phyloP scores from a whole-genome alignment of 2,888 invertebrate species.

The Disparrhopalites patrizii region DNA sequence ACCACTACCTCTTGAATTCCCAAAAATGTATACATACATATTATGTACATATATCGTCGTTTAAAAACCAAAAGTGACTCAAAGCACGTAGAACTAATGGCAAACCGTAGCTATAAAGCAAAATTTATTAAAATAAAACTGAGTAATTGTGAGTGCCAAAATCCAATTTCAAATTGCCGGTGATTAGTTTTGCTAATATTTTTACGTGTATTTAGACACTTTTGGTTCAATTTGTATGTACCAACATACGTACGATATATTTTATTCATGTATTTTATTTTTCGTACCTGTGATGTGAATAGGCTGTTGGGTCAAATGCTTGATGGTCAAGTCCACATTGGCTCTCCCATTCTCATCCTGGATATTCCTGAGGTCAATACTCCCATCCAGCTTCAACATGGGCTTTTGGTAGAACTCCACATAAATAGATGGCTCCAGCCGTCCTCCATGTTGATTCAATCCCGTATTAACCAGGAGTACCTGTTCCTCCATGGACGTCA shows the following conservation, averaged over 20 bases:
- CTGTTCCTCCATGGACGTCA: conserved; percentile 37
- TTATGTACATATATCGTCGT: too few relatives aligned
- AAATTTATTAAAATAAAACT: neutral
- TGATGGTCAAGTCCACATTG: conserved; percentile 49
- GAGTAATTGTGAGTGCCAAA: neutral
- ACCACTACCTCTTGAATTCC: too few relatives aligned
- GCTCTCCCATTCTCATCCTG: conserved; percentile 49
- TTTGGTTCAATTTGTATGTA: too few relatives aligned
- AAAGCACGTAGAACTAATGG: too few relatives aligned
- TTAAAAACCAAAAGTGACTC: too few relatives aligned
- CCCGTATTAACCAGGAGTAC: conserved; percentile 36
- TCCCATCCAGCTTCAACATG: conserved; percentile 49
- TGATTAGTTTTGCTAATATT: too few relatives aligned
- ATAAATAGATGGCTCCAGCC: conserved; percentile 49
- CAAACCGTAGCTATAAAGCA: too few relatives aligned
- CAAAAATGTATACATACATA: too few relatives aligned
- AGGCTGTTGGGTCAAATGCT: conserved; percentile 50
- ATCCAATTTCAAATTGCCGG: too few relatives aligned
- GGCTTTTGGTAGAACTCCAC: conserved; percentile 45
- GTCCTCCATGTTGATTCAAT: conserved; percentile 33
- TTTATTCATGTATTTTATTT: neutral
- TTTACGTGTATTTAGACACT: too few relatives aligned
- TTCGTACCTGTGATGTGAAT: conserved; percentile 49
- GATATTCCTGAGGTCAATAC: conserved; percentile 42
- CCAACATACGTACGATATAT: neutral